Conservation (phyloP, 2,888 invertebrate species). For the Prenolepis imparis region DNA sequence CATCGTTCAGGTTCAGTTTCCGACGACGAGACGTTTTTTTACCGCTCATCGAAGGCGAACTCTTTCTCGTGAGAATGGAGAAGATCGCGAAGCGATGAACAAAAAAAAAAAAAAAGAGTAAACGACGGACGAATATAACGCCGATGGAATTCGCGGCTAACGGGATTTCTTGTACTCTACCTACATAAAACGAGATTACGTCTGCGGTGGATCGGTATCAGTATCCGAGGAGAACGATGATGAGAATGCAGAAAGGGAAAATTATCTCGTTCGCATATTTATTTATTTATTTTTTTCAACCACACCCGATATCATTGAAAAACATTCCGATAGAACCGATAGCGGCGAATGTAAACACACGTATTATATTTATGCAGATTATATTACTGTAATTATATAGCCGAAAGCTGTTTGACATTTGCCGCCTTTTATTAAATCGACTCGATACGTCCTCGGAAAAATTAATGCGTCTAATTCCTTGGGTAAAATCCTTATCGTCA, state of each 20-base stretch:
- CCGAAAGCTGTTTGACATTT: slow-evolving; percentile 5
- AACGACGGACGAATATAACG: background rate
- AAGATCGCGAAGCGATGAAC: background rate
- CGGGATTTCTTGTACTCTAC: slow-evolving; percentile 29
- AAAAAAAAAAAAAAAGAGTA: background rate
- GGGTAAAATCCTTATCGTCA: background rate
- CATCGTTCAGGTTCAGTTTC: too few species aligned
- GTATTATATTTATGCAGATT: background rate
- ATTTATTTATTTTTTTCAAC: too few species aligned
- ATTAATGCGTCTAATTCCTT: background rate
- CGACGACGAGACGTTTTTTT: background rate
- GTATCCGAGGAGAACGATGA: background rate
- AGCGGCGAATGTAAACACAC: background rate
- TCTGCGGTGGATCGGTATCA: slow-evolving; percentile 11
- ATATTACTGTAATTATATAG: slow-evolving; percentile 10
- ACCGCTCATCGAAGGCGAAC: background rate
- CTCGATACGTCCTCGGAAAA: slow-evolving; percentile 1
- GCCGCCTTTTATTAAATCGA: slow-evolving; percentile 8
- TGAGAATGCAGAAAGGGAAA: slow-evolving; percentile 38
- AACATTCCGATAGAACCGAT: background rate
- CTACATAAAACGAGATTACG: slow-evolving; percentile 1
- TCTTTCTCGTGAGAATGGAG: background rate
- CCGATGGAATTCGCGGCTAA: slow-evolving; percentile 26
- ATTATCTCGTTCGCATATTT: background rate
- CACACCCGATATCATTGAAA: too few species aligned